These are phyloP conservation scores for Acromyrmex echinatior DNA, from an alignment of 1,140 invertebrate species.

Conservation along the genomic window DNA sequence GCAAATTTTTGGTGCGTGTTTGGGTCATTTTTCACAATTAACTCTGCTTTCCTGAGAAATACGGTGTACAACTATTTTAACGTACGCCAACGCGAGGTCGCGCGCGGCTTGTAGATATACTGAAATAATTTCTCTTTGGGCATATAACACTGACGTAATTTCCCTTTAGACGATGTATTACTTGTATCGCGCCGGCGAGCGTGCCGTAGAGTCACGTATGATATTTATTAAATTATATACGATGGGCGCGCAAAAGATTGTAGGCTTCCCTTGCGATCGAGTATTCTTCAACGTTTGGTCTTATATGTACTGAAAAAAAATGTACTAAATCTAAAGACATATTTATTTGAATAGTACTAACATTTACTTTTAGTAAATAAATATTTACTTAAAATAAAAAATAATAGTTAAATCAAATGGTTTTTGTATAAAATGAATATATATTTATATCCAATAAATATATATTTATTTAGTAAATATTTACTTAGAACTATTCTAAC, in stretches of 20 bases:
- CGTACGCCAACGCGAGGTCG: background rate
- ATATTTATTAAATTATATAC: constrained; percentile 36
- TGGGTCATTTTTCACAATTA: constrained; percentile 5
- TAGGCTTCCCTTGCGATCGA: constrained; percentile 6
- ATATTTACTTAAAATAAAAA: too few species aligned
- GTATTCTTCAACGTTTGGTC: constrained; percentile 8
- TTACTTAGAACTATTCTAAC: too few species aligned
- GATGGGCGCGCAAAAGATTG: background rate
- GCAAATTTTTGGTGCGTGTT: background rate
- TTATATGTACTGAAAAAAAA: background rate
- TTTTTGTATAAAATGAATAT: too few species aligned
- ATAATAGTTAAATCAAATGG: too few species aligned
- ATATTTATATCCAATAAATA: too few species aligned
- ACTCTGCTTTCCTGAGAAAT: constrained; percentile 12
- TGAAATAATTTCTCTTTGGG: constrained; percentile 40
- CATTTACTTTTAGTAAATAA: too few species aligned
- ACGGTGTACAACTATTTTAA: constrained; percentile 33
- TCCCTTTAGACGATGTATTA: background rate
- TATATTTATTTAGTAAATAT: too few species aligned
- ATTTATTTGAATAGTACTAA: too few species aligned
- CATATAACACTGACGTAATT: constrained; percentile 28
- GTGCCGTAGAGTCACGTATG: constrained; percentile 12
- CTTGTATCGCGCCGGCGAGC: background rate
- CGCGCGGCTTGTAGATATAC: constrained; percentile 32
- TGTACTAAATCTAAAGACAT: too few species aligned